Evolutionary conservation across 2,888 invertebrate species (phyloP), one percentile per base, ranked within the genome.

Genomic region (Stenurella melanura): DNA sequence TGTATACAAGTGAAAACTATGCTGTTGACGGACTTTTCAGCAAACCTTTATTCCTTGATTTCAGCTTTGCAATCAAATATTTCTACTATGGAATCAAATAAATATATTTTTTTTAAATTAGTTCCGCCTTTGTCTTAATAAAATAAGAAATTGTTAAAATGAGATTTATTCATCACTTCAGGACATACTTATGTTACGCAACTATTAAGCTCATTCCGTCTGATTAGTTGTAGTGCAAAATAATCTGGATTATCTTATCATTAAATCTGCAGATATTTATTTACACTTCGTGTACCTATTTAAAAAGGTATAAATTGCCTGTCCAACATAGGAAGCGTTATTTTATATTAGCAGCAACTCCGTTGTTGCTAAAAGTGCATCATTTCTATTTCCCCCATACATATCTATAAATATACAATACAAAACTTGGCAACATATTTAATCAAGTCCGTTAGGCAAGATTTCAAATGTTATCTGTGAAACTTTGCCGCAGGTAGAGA

Each of bases 401-500:
- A 12, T n/a, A 15, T 67, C 67, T 54, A 67, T 21, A 54, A 54
- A 54, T 67, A 67, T 54, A 54, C 26, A 18, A n/a, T 11, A 54
- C 34, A 26, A 67, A 67, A 67, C 42, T 67, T 67, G 67, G 67
- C 67, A 64, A 42, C 18, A 4, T 26, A 15, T 26, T n/a, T 17
- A 21, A 18, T 18, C 38, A 18, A 42, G 38, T 19, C 17, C 15
- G 17, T 54, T n/a, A 54, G 67, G 21, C 42, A 54, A 54, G 54
- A 54, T 19, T 42, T 21, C 18, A 18, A 19, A 19, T 58, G 21
- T 58, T 58, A 58, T 58, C 58, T 58, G 18, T 18, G 10, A 58
- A 58, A 58, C 11, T 67, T 67, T 67, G 67, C n/a, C 67, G 67
- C 67, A 67, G 67, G 67, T 67, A 21, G 19, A 58, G 58, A 18